A percentile compares a stretch with the other conserved stretches of the same genome.
Evolutionary conservation across 2,113 vertebrate species (phyloP).

Genomic region (Blennius ocellaris): DNA sequence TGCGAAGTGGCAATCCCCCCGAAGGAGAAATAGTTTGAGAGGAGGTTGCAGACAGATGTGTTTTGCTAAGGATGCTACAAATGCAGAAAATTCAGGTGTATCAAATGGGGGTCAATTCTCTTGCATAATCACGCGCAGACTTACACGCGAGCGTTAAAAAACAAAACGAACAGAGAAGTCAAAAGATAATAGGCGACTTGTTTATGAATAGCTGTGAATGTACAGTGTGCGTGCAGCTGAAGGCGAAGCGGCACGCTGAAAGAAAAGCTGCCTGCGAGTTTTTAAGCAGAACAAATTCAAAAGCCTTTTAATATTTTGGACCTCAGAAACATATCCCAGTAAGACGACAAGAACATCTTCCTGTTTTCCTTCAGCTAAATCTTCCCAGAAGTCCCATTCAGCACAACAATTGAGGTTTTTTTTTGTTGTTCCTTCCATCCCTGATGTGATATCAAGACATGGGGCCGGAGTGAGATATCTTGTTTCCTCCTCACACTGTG

Average conservation of each 20-base stretch:
- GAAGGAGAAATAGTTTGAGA: conserved; percentile 45
- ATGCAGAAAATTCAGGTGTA: conserved; percentile 52
- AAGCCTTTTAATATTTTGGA: background rate
- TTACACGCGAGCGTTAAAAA: too few species aligned
- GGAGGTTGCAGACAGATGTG: conserved; percentile 55
- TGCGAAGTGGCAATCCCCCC: conserved; percentile 54
- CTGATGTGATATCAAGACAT: conserved; percentile 36
- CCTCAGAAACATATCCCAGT: background rate
- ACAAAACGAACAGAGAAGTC: conserved; percentile 8
- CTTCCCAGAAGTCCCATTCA: background rate
- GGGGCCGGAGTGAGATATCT: conserved; percentile 29
- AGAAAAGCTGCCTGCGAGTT: background rate
- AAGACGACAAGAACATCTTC: background rate
- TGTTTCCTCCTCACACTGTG: conserved; percentile 28
- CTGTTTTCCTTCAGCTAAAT: background rate
- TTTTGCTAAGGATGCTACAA: conserved; percentile 16
- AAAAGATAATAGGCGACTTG: background rate
- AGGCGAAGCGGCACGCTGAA: too few species aligned
- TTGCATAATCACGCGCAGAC: conserved; percentile 1
- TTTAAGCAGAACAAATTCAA: conserved; percentile 1
- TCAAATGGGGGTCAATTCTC: conserved; percentile 30
- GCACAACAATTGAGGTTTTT: background rate
- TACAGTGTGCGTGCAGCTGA: background rate
- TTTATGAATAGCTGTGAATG: background rate
- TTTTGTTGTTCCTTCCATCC: conserved; percentile 1